A percentile compares a stretch with the other conserved stretches of the same genome.
Conservation (phyloP, 2,888 invertebrate genomes). For the Dugesia japonica region DNA sequence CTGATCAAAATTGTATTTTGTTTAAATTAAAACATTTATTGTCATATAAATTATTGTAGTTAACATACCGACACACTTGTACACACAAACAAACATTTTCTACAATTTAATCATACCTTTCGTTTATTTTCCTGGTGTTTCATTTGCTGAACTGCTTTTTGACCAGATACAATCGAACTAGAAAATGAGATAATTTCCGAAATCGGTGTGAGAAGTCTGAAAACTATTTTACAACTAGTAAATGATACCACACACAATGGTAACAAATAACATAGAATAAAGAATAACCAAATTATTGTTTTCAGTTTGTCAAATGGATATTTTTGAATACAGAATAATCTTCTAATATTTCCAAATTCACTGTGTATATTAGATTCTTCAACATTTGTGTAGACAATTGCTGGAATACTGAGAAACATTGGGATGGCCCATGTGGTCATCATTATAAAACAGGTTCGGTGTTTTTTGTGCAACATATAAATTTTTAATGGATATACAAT, state of each 20-base stretch:
- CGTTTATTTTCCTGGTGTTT: conserved; percentile 41
- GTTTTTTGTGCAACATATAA: conserved; percentile 43
- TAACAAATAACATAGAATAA: conserved; percentile 44
- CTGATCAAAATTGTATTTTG: too few species aligned
- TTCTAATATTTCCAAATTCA: conserved; percentile 43
- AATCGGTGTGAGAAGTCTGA: conserved; percentile 39
- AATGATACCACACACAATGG: conserved; percentile 45
- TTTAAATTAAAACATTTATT: too few species aligned
- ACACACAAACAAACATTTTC: too few species aligned
- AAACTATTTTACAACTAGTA: conserved; percentile 40
- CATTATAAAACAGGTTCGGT: conserved; percentile 46
- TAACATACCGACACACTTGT: too few species aligned
- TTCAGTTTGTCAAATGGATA: conserved; percentile 44
- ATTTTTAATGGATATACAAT: conserved; percentile 49
- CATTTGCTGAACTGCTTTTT: not conserved
- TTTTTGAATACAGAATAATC: conserved; percentile 47
- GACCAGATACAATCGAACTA: not conserved
- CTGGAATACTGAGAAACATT: conserved; percentile 40
- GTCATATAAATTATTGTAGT: too few species aligned
- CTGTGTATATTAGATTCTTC: conserved; percentile 40
- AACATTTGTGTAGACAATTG: conserved; percentile 13
- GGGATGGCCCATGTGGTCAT: conserved; percentile 47
- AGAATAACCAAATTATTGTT: conserved; percentile 48
- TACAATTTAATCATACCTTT: conserved; percentile 39
- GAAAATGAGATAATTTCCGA: not conserved